Percentiles rank a stretch among this genome's conserved stretches.
Conservation (phyloP, 2,113 vertebrate species). For the Centropus unirufus region DNA sequence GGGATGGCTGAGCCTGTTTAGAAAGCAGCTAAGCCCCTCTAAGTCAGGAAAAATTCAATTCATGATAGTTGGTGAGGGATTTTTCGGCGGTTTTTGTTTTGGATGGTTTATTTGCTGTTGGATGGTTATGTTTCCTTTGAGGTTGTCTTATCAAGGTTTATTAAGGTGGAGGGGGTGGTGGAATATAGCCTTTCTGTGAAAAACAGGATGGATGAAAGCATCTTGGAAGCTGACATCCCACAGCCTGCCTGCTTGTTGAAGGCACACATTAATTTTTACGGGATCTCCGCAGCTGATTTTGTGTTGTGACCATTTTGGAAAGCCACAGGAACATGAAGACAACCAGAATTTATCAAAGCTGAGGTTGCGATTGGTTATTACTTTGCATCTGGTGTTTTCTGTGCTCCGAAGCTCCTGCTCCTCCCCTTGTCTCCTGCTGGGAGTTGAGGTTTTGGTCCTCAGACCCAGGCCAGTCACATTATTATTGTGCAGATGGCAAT, state of each 20-base stretch:
- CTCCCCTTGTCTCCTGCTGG: background rate
- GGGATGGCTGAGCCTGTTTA: constrained; percentile 50
- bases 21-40: constrained; percentile 36
- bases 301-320: background rate
- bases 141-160: background rate
- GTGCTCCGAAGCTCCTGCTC: background rate
- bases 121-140: background rate
- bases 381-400: background rate
- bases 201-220: background rate
- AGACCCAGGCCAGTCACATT: background rate
- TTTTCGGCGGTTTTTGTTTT: background rate
- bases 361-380: background rate
- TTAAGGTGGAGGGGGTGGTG: background rate
- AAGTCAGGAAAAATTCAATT: constrained; percentile 56
- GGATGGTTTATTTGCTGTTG: background rate
- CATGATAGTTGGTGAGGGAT: background rate
- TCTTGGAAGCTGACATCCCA: background rate
- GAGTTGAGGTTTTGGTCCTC: background rate
- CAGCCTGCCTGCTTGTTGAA: background rate
- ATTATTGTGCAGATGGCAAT: constrained; percentile 2
- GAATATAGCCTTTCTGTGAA: background rate
- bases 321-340: background rate
- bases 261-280: background rate
- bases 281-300: background rate
- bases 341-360: background rate